Conservation (phyloP, 1,140 invertebrate species). For the Neodiprion virginianus region DNA sequence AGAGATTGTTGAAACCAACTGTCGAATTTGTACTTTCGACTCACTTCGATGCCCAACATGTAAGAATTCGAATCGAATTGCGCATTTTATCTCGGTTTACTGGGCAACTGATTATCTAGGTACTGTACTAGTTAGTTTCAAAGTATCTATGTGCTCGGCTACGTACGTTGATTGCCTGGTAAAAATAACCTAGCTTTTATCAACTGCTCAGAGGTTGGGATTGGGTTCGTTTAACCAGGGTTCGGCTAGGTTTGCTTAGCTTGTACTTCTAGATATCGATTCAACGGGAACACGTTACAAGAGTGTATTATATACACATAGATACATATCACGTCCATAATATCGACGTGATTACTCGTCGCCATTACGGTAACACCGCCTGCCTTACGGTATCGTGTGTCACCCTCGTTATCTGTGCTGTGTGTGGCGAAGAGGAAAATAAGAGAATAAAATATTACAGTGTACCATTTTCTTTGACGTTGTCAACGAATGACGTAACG, state of each 20-base stretch:
- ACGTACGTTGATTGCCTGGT: slow-evolving; percentile 47
- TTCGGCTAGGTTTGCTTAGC: background rate
- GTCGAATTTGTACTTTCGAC: too few species aligned
- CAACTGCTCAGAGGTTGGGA: slow-evolving; percentile 49
- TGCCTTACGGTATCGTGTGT: background rate
- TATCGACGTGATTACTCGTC: background rate
- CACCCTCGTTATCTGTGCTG: background rate
- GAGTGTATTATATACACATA: background rate
- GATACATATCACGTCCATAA: background rate
- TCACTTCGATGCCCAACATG: too few species aligned
- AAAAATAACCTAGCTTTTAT: slow-evolving; percentile 27
- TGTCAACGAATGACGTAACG: too few species aligned
- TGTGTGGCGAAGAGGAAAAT: background rate
- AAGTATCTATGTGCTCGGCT: slow-evolving; percentile 43
- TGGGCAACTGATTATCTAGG: too few species aligned
- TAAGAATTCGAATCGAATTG: too few species aligned
- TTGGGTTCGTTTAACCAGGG: slow-evolving; percentile 35
- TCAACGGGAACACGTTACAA: background rate
- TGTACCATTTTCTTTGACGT: too few species aligned
- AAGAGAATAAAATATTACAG: background rate
- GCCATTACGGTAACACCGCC: background rate
- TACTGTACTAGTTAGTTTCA: too few species aligned
- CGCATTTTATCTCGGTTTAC: too few species aligned
- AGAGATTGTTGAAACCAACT: too few species aligned
- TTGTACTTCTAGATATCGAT: slow-evolving; percentile 5